Evolutionary conservation across 1,140 invertebrate genomes (phyloP), one percentile per base, ranked within the genome.

Genomic region (Calliphora vicina): DNA sequence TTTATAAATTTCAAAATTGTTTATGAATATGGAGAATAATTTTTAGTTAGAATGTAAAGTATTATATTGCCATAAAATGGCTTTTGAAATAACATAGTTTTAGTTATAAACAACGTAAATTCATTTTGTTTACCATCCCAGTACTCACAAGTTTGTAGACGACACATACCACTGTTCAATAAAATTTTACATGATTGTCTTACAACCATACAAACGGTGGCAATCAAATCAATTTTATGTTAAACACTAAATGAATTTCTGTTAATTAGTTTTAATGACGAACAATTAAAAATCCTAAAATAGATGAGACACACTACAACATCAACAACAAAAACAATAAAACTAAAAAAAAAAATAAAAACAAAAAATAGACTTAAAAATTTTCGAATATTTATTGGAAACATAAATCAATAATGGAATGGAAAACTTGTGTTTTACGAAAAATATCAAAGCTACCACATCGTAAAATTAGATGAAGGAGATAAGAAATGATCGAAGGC

Each of bases 181-280:
- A 23, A 61, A 27, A 74, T 29, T 73, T 72, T 25, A 74, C 71
- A 74, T 45, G 35, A 73, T 74, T 82, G 81, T 82, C 35, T 25
- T 45, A 72, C 23, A 42, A 74, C 43, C 42, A 35, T 67, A 67
- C 61, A n/a, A 57, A 67, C 29, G 27, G 73, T 20, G 73, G 29
- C 73, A 76, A 76, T 76, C n/a, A 76, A 76, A n/a, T 35, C 29
- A 42, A 35, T 67, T 76, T 76, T 76, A 76, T 43, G 27, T 42
- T 76, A n/a, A 76, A 76, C 29, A 76, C 20, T 17, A 20, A 76
- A 42, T 76, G 73, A 42, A 76, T 76, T n/a, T 76, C 35, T 76
- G 73, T 76, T 76, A 76, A 76, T 76, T 76, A 76, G 73, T 10
- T 76, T 76, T 35, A 35, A 76, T 76, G 15, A 43, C 35, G 20